Evolutionary conservation across 2,888 invertebrate species (phyloP), one percentile per base, ranked within the genome.

Genomic region (Azorinus chamasolen): DNA sequence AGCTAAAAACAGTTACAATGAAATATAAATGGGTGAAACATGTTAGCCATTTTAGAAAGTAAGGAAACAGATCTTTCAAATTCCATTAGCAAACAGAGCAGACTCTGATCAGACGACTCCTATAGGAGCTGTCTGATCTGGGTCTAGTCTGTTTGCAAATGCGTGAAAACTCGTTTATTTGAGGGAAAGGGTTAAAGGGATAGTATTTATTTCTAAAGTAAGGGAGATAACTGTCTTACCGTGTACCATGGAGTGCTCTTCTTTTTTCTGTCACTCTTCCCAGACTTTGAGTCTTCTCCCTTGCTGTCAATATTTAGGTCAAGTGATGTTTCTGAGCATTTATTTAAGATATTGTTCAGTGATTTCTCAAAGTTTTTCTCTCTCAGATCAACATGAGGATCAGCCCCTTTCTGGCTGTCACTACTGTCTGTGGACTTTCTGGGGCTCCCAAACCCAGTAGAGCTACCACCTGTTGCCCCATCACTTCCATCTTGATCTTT

Each of bases 211-310:
- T 10, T 6, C 10, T 6, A 4, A 6, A 4, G 4, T 32, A 32
- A 32, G 32, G 32, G 32, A 32, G 32, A 32, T 32, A 32, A 32
- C 4, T 32, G 5, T 85, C 91, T 88, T 83, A 92, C 92, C 57
- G 90, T 88, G 64, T 91, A 91, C 91, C 91, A 91, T 2, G 90
- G 86, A 5, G 84, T 75, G 50, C 82, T 84, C 69, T 89, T 90
- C 85, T 90, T 91, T 80, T 91, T 91, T 75, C 89, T 90, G 48
- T 87, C 89, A 20, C 76, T 46, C 14, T 65, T 61, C 6, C 50
- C 20, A 5, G 63, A 50, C n/a, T 77, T 68, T 10, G 79, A 77
- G 48, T 72, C 87, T 68, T 71, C 85, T 55, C 57, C 58, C 39
- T 62, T 71, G 8, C 25, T 45, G 57, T 86, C 87, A 16, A 85